Base-by-base conservation (phyloP, 2,113 vertebrate genomes). In the Aldabrachelys gigantea region DNA sequence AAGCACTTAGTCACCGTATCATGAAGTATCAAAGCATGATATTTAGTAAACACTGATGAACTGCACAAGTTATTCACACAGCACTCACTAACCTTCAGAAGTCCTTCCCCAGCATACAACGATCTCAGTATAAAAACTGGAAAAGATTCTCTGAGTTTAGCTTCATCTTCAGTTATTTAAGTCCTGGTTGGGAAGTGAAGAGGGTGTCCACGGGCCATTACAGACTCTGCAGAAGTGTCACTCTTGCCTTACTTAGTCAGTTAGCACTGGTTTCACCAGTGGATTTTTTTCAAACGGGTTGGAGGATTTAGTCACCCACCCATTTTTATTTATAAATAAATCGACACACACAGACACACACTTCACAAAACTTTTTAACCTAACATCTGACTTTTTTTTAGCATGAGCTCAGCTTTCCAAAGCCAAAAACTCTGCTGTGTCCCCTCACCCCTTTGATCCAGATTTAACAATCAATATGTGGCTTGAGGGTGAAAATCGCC, bases 1-100 rank as follows among this genome's bases (percentile, higher is more conserved):
- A 89, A 95, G 81, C 80, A 62, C 82, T 93, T 29, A 94, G 83
- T 95, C 93, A 89, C 47, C 76, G 4, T 47, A 50, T 87, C 75
- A 84, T 56, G 91, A 80, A 41, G 41, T 87, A 59, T 80, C 85
- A 92, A 94, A 93, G 54, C 47, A 88, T 82, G 38, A 76, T 6
- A 91, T 54, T 47, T 13, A 90, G 80, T 52, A 83, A 86, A 82
- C 27, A 1, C 11, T 44, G 11, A 72, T 8, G 9, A 38, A 38
- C 8, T 5, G 53, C 62, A 65, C 59, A 89, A 35, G 50, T 22
- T 6, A 59, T 75, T 90, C 89, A 56, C 80, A 35, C 41, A 84
- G 49, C 19, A 38, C 65, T 38, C 8, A 38, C 65, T 38, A 69
- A 19, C 25, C 87, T 84, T 84, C 49, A 59, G 6, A 76, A 41